Conservation (phyloP, 2,888 invertebrate genomes). For the Microchrysa polita region DNA sequence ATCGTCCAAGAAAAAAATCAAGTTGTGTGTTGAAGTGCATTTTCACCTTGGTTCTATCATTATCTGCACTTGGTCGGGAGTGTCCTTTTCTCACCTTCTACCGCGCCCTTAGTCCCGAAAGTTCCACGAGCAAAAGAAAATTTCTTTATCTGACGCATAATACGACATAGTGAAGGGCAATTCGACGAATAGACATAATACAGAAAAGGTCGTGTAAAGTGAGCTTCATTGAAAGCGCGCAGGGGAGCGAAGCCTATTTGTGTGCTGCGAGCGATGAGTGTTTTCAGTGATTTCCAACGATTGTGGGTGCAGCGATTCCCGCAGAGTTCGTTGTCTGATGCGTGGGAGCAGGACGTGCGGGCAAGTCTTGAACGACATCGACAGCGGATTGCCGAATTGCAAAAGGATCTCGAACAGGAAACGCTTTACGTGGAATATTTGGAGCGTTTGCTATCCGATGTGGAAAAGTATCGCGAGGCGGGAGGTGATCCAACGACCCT, state of each 20-base stretch:
- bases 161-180: constrained; percentile 24
- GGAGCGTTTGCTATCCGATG: constrained; percentile 84
- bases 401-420: constrained; percentile 89
- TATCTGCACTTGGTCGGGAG: too few species aligned
- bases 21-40: neutral
- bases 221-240: constrained; percentile 14
- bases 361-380: constrained; percentile 90
- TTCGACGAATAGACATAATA: constrained; percentile 5
- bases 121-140: neutral
- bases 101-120: constrained; percentile 11
- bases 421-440: constrained; percentile 90
- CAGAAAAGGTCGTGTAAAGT: constrained; percentile 26
- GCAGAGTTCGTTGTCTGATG: constrained; percentile 87
- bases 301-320: constrained; percentile 93
- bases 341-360: constrained; percentile 93
- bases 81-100: neutral
- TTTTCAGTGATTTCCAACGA: constrained; percentile 90
- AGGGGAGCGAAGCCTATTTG: neutral
- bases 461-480: constrained; percentile 79
- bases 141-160: constrained; percentile 3
- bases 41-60: constrained; percentile 1
- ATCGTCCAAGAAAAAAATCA: constrained; percentile 13
- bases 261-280: constrained; percentile 71
- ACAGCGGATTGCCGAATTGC: constrained; percentile 82
- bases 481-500: constrained; percentile 64